A percentile compares a stretch with the other conserved stretches of the same genome.
These are phyloP conservation scores for Lerema accius DNA, from an alignment of 1,140 invertebrate genomes.

Conservation along the genomic window DNA sequence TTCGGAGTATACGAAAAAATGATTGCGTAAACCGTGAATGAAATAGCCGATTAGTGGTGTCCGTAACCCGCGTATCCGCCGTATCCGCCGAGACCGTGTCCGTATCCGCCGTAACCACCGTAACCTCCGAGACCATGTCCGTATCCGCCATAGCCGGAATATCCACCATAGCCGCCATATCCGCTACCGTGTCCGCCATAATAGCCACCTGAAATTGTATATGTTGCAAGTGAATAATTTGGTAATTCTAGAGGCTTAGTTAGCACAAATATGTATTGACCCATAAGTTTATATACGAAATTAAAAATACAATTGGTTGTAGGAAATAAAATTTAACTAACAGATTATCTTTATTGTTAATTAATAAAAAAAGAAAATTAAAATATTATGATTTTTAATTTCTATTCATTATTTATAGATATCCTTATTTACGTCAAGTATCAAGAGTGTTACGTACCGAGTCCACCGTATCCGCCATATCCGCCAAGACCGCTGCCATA, in stretches of 20 bases:
- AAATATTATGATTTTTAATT: no score
- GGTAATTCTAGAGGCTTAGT: no score
- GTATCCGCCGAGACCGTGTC: slow-evolving; percentile 49
- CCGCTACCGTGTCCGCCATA: slow-evolving; percentile 5
- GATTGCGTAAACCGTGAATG: slow-evolving; percentile 24
- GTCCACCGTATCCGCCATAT: slow-evolving; percentile 49
- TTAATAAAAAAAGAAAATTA: no score
- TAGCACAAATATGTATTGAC: no score
- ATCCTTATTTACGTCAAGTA: no score
- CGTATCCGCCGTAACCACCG: slow-evolving; percentile 49
- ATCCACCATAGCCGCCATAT: slow-evolving; percentile 38
- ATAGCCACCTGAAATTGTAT: slow-evolving; percentile 36
- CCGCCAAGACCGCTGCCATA: slow-evolving; percentile 50
- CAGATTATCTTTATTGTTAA: no score
- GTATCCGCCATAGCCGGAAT: slow-evolving; percentile 40
- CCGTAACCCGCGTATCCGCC: slow-evolving; percentile 54
- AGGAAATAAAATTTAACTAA: no score
- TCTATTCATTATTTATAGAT: no score
- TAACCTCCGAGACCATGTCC: slow-evolving; percentile 41
- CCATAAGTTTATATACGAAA: no score
- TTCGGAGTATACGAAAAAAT: background rate
- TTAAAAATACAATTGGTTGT: no score
- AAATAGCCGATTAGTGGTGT: slow-evolving; percentile 49
- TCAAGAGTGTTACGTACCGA: slow-evolving; percentile 42
- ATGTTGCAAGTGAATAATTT: no score